Evolutionary conservation across 1,140 invertebrate genomes (phyloP), one percentile per base, ranked within the genome.

Genomic region (Bombus pascuorum): DNA sequence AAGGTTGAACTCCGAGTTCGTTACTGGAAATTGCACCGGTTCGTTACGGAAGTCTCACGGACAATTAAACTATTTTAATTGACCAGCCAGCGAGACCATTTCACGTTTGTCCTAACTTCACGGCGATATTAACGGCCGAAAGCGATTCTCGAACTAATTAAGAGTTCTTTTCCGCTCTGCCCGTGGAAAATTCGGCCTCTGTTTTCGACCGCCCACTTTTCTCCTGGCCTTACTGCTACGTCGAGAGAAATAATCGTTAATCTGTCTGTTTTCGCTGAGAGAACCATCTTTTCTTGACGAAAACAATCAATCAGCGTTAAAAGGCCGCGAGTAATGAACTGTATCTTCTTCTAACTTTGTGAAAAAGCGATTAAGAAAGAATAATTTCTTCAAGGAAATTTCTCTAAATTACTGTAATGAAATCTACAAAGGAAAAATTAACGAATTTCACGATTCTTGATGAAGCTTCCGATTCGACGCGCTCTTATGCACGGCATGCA

Each of bases 1-100:
- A 18, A 22, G 47, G 47, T 53, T 18, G 6, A 0, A 53, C 68
- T 8, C 39, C 34, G 75, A 80, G 83, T 85, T 85, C 83, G 83
- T 85, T 85, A 85, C 75, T 37, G 74, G 76, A 28, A 80, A 85
- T 80, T 62, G 76, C 76, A n/a, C 66, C 47, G 76, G 76, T 85
- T 80, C 65, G 76, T 72, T 80, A 72, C 53, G 42, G 42, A 85
- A 80, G 53, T 59, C 75, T 72, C 83, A 70, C 53, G 65, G 76
- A 72, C 83, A 85, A 85, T 85, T 85, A 80, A 85, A 79, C 66
- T 72, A 71, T 72, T 85, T 72, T 85, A 85, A 85, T 72, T 71
- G 83, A 78, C 81, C 74, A 44, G n/a, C n/a, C 75, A 39, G 68
- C 42, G 53, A 37, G 70, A 44, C 81, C 71, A 82, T 59, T 62